These are phyloP conservation scores for Torymus tubicola DNA, from an alignment of 2,888 invertebrate genomes.

Conservation along the genomic window DNA sequence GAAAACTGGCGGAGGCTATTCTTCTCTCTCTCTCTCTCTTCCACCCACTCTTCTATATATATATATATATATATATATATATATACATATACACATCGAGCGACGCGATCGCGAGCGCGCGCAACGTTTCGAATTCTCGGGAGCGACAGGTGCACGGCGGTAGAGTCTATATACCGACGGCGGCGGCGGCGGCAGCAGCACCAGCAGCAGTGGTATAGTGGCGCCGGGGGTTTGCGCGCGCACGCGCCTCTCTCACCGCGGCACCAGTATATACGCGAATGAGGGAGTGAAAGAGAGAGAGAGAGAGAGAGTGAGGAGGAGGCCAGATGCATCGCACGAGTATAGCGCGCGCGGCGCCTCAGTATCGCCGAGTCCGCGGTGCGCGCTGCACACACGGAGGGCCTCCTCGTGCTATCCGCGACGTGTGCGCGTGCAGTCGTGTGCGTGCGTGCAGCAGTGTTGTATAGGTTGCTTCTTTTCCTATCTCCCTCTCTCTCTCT, in stretches of 20 bases:
- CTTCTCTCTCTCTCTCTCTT: no score
- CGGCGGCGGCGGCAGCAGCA: not conserved
- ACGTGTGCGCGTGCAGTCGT: not conserved
- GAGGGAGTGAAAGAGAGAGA: no score
- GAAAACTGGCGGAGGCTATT: no score
- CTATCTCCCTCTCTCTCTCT: no score
- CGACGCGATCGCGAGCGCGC: not conserved
- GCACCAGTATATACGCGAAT: no score
- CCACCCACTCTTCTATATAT: no score
- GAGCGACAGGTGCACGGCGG: conserved; percentile 55
- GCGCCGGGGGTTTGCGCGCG: conserved; percentile 29
- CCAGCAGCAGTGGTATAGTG: no score
- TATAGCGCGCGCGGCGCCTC: not conserved
- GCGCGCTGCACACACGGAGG: conserved; percentile 22
- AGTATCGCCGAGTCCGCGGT: conserved; percentile 50
- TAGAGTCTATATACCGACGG: not conserved
- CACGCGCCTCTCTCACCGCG: conserved; percentile 11
- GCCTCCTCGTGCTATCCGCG: not conserved
- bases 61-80: not conserved
- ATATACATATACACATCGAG: not conserved
- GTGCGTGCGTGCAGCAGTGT: no score
- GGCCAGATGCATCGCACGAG: no score
- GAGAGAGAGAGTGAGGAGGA: no score
- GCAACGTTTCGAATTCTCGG: conserved; percentile 30
- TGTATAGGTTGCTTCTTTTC: no score